These are phyloP conservation scores for Papilio machaon DNA, from an alignment of 1,140 invertebrate species.

Conservation along the genomic window DNA sequence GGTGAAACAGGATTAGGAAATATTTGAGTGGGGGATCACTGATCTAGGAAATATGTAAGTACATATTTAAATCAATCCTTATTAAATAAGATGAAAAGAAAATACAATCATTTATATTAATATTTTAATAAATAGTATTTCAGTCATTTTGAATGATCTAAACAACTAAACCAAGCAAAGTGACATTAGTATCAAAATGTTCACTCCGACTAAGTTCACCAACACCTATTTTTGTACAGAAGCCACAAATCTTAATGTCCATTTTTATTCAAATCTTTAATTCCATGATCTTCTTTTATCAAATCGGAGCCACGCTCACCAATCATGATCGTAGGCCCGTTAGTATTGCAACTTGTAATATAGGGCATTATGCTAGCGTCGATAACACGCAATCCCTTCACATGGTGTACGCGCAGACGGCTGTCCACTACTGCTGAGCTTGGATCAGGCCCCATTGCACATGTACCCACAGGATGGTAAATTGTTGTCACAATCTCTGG, in stretches of 20 bases:
- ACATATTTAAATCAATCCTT: too few species aligned
- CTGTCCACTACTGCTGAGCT: slow-evolving; percentile 85
- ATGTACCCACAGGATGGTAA: slow-evolving; percentile 88
- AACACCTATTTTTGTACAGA: too few species aligned
- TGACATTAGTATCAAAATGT: too few species aligned
- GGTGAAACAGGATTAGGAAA: too few species aligned
- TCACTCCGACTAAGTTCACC: too few species aligned
- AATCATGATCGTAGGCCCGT: slow-evolving; percentile 90
- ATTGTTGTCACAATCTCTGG: slow-evolving; percentile 83
- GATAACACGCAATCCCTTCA: slow-evolving; percentile 85
- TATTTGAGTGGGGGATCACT: too few species aligned
- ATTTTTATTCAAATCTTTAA: background rate
- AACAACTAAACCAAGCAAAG: too few species aligned
- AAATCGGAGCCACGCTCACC: slow-evolving; percentile 89
- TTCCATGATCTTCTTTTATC: slow-evolving; percentile 79
- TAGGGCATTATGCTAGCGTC: slow-evolving; percentile 91
- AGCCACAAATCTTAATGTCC: background rate
- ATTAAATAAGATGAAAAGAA: too few species aligned
- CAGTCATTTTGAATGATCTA: too few species aligned
- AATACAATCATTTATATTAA: too few species aligned
- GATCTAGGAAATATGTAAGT: too few species aligned
- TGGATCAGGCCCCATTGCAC: slow-evolving; percentile 87
- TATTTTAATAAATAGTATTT: too few species aligned
- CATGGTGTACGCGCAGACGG: slow-evolving; percentile 85
- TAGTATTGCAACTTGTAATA: slow-evolving; percentile 88